These are phyloP conservation scores for Abrostola tripartita DNA, from an alignment of 2,888 invertebrate species.

Conservation along the genomic window DNA sequence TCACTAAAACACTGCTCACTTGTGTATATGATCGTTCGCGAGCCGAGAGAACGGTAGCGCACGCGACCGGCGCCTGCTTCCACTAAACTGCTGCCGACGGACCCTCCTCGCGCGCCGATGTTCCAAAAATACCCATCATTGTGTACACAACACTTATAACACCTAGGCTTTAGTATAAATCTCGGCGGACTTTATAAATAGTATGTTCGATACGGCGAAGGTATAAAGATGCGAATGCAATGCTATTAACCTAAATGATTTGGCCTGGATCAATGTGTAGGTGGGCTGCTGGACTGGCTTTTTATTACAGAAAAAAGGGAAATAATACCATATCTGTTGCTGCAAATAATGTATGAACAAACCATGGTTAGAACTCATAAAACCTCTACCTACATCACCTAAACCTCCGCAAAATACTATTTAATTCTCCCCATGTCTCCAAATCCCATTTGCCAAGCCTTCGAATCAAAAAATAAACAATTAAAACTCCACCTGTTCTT, in stretches of 20 bases:
- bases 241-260: constrained; percentile 64
- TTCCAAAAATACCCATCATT: constrained; percentile 84
- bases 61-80: constrained; percentile 73
- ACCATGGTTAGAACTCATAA: not conserved
- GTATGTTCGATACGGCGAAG: constrained; percentile 58
- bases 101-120: constrained; percentile 70
- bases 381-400: not conserved
- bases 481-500: constrained; percentile 17
- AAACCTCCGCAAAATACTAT: no score
- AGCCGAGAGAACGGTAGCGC: constrained; percentile 60
- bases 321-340: not conserved
- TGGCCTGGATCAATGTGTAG: constrained; percentile 46
- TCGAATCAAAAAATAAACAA: constrained; percentile 30
- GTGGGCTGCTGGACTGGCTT: constrained; percentile 12
- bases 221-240: constrained; percentile 58
- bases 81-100: constrained; percentile 71
- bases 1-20: constrained; percentile 68
- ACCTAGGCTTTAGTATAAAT: constrained; percentile 81
- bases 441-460: not conserved
- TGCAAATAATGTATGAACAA: not conserved
- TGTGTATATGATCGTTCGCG: constrained; percentile 59
- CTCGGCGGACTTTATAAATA: constrained; percentile 78
- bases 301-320: not conserved
- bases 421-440: no score
- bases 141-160: constrained; percentile 86